Percentiles rank a stretch among this genome's conserved stretches.
phyloP scores from a whole-genome alignment of 2,888 invertebrate species.

The Sinodicranocentrus sp. region DNA sequence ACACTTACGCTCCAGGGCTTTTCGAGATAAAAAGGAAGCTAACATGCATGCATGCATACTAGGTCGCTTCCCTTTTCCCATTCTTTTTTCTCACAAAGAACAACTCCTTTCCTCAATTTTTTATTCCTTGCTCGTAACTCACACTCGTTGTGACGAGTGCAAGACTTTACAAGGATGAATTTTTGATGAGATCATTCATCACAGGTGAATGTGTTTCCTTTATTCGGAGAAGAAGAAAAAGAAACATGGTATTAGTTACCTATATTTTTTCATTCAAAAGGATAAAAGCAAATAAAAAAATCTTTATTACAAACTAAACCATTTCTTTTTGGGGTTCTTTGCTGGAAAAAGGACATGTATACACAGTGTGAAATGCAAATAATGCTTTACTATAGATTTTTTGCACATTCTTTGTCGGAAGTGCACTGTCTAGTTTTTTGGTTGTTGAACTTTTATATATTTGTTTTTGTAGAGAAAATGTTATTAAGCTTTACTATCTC shows the following conservation, averaged over 20 bases:
- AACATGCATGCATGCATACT: neutral
- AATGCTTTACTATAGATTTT: too few relatives aligned
- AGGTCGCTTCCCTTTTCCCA: conserved; percentile 14
- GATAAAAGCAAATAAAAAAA: too few relatives aligned
- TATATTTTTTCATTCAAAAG: neutral
- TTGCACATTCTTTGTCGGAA: too few relatives aligned
- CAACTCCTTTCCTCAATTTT: neutral
- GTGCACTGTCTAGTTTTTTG: too few relatives aligned
- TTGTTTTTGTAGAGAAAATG: too few relatives aligned
- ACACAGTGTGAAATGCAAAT: too few relatives aligned
- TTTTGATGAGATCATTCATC: conserved; percentile 58
- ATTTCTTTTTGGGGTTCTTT: too few relatives aligned
- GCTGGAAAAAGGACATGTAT: too few relatives aligned
- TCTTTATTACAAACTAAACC: too few relatives aligned
- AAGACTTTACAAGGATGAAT: conserved; percentile 23
- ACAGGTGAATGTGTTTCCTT: conserved; percentile 10
- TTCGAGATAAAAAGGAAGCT: conserved; percentile 23
- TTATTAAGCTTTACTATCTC: too few relatives aligned
- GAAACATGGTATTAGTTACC: conserved; percentile 7
- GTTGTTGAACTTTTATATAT: too few relatives aligned
- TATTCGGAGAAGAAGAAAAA: neutral
- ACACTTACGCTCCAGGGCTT: conserved; percentile 50
- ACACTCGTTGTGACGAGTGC: conserved; percentile 7
- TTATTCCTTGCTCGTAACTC: neutral
- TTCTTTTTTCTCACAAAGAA: conserved; percentile 7